Percentiles rank a stretch among this genome's conserved stretches.
phyloP scores from a whole-genome alignment of 2,113 vertebrate genomes.

The Thomomys bottae region DNA sequence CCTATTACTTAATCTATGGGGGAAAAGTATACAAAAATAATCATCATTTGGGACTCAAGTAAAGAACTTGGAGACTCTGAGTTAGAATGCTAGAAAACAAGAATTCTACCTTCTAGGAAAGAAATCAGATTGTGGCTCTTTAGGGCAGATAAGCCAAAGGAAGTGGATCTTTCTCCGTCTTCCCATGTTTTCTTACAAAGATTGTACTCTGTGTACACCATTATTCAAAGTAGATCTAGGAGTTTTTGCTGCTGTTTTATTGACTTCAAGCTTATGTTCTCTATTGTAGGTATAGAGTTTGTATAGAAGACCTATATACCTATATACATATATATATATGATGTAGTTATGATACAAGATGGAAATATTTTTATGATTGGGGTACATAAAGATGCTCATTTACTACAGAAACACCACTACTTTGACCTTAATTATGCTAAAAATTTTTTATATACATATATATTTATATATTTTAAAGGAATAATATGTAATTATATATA shows the following conservation, averaged over 20 bases:
- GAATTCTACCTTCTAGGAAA: not conserved
- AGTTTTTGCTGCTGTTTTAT: not conserved
- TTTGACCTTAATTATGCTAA: not conserved
- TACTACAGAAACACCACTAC: not conserved
- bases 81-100: not conserved
- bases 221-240: conserved; percentile 24
- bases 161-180: not conserved
- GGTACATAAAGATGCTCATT: not conserved
- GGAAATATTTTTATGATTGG: not conserved
- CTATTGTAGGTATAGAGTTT: not conserved
- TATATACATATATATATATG: no score
- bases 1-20: not conserved
- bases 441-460: no score
- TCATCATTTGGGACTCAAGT: conserved; percentile 23
- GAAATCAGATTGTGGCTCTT: not conserved
- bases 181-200: not conserved
- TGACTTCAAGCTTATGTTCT: conserved; percentile 1
- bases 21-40: conserved; percentile 8
- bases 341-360: not conserved
- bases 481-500: no score
- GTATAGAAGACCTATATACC: not conserved
- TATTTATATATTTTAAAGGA: not conserved
- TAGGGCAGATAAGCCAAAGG: not conserved
- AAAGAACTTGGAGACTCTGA: not conserved
- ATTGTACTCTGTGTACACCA: not conserved